A percentile compares a stretch with the other conserved stretches of the same genome.
These are phyloP conservation scores for Numenius phaeopus DNA, from an alignment of 2,797 vertebrate species.

Conservation along the genomic window DNA sequence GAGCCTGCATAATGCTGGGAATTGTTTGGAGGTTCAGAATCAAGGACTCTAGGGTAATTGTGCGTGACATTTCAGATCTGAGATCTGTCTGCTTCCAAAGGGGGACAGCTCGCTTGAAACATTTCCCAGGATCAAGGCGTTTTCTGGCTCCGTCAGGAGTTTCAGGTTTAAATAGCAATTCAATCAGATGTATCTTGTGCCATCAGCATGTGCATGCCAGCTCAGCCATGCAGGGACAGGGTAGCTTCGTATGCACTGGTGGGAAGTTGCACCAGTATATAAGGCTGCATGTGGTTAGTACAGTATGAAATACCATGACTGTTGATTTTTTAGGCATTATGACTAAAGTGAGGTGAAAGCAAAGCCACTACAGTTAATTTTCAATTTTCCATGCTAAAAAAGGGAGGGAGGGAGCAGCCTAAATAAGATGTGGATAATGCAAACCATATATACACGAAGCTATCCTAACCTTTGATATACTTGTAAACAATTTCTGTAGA, in stretches of 20 bases:
- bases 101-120: conserved; percentile 17
- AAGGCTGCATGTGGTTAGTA: not conserved
- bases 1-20: not conserved
- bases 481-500: not conserved
- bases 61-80: conserved; percentile 15
- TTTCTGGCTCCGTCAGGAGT: not conserved
- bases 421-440: not conserved
- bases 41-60: conserved; percentile 33
- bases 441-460: not conserved
- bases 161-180: conserved; percentile 41
- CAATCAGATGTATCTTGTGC: not conserved
- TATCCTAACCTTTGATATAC: not conserved
- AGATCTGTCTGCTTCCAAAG: not conserved
- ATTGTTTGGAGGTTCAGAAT: conserved; percentile 10
- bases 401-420: not conserved
- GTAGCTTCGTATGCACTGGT: not conserved
- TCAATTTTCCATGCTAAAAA: not conserved
- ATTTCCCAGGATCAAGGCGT: conserved; percentile 4
- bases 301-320: not conserved
- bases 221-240: not conserved
- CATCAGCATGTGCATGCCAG: conserved; percentile 6
- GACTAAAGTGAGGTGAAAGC: not conserved
- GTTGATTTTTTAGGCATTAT: not conserved
- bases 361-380: not conserved
- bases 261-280: not conserved